Evolutionary conservation across 2,888 invertebrate genomes (phyloP), one percentile per base, ranked within the genome.

Genomic region (Temnothorax unifasciatus): DNA sequence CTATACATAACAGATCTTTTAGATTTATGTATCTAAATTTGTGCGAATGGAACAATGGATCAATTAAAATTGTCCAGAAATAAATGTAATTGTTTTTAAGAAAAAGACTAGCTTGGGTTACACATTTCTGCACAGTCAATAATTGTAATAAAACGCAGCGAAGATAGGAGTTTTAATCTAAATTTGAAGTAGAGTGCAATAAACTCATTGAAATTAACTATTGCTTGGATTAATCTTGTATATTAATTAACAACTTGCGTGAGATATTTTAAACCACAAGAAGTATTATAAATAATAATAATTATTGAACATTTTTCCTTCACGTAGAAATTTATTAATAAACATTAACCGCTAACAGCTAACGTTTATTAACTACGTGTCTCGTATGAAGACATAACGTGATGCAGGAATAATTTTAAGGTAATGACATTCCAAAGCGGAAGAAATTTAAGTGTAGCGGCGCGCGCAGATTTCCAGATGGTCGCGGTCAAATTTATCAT

Each of bases 401-500:
- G 25, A 66, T 25, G 41, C 25, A 25, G 13, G 5, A 73, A 73
- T 57, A 73, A 59, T 59, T 41, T 25, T 41, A 15, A 71, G 25
- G 25, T 34, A 52, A 52, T n/a, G 34, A 38, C 54, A 34, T 34
- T 52, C n/a, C 21, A 38, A 71, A 52, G 34, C 52, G 71, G 71
- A 71, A 71, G 52, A 71, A 71, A 71, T 57, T 73, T 41, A 66
- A 76, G 25, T 52, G 64, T 50, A 18, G 8, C 3, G 6, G 76
- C 13, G 18, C 21, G 76, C 13, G 18, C 21, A 34, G 8, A 5
- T 61, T 34, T 75, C 44, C 44, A 61, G 29, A 75, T 47, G 13
- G 44, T 61, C 34, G 47, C 47, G n/a, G 75, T 64, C 34, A 64
- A 64, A 76, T 76, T 76, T 21, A 50, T 50, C 66, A 66, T 38